Percentiles rank a stretch among this genome's conserved stretches.
Evolutionary conservation across 2,888 invertebrate species (phyloP).

Genomic region (Encarsia formosa): DNA sequence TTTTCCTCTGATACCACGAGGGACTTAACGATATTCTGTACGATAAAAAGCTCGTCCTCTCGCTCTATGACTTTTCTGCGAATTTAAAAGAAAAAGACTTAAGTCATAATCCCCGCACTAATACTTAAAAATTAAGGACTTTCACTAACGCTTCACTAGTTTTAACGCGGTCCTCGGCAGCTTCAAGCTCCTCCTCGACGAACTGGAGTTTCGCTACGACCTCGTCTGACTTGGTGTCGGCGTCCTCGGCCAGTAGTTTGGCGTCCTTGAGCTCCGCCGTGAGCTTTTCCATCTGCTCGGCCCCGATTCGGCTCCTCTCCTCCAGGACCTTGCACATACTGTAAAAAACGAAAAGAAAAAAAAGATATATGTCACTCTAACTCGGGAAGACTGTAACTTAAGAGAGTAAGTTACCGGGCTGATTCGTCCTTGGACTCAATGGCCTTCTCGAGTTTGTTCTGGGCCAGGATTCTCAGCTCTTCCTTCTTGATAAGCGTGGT

Average conservation of each 20-base stretch:
- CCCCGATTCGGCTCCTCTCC: conserved; percentile 63
- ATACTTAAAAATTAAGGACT: background rate
- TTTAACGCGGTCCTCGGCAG: conserved; percentile 66
- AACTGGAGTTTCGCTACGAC: conserved; percentile 65
- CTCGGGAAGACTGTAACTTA: background rate
- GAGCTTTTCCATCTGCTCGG: conserved; percentile 62
- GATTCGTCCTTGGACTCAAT: conserved; percentile 70
- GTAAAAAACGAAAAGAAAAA: conserved; percentile 45
- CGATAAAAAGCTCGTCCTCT: conserved; percentile 50
- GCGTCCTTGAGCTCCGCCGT: conserved; percentile 66
- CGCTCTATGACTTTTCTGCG: conserved; percentile 48
- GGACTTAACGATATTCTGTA: conserved; percentile 49
- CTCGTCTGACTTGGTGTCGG: conserved; percentile 69
- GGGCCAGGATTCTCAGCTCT: conserved; percentile 61
- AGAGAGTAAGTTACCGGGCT: conserved; percentile 58
- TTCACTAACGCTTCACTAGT: conserved; percentile 59
- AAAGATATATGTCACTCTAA: background rate
- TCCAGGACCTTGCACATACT: conserved; percentile 63
- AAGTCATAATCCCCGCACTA: too few species aligned
- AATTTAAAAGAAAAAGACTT: background rate
- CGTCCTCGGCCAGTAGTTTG: conserved; percentile 66
- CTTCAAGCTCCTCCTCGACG: conserved; percentile 66
- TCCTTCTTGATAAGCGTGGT: conserved; percentile 65
- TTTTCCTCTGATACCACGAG: conserved; percentile 49
- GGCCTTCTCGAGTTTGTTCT: conserved; percentile 63